These are phyloP conservation scores for Acanthornis magna DNA, from an alignment of 2,797 vertebrate genomes.

Conservation along the genomic window DNA sequence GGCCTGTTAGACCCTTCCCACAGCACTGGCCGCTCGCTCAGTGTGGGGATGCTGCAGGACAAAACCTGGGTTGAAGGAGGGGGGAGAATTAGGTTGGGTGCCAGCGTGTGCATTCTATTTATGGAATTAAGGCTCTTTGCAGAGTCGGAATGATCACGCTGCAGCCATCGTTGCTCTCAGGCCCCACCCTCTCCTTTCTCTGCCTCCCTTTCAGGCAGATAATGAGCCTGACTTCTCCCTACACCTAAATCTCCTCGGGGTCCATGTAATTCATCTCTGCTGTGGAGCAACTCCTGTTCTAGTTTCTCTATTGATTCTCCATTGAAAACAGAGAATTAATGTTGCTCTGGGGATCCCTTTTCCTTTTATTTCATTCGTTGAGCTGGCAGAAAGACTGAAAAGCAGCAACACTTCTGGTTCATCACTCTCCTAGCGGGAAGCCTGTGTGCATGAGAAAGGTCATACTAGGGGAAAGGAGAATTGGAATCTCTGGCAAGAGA, in stretches of 20 bases:
- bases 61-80: background rate
- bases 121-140: background rate
- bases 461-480: conserved; percentile 19
- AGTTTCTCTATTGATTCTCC: conserved; percentile 15
- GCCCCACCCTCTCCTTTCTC: background rate
- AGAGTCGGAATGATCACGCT: background rate
- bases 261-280: background rate
- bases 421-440: background rate
- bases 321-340: conserved; percentile 14
- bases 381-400: conserved; percentile 17
- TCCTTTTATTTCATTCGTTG: conserved; percentile 5
- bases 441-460: conserved; percentile 22
- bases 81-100: background rate
- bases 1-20: background rate
- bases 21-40: background rate
- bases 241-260: background rate
- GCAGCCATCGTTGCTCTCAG: background rate
- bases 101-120: background rate
- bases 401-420: background rate
- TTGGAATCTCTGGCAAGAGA: conserved; percentile 39
- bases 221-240: background rate
- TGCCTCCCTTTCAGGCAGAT: background rate
- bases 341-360: conserved; percentile 26
- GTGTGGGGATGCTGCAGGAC: background rate
- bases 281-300: background rate